Evolutionary conservation across 1,140 invertebrate species (phyloP).

Genomic region (Bicyclus anynana): DNA sequence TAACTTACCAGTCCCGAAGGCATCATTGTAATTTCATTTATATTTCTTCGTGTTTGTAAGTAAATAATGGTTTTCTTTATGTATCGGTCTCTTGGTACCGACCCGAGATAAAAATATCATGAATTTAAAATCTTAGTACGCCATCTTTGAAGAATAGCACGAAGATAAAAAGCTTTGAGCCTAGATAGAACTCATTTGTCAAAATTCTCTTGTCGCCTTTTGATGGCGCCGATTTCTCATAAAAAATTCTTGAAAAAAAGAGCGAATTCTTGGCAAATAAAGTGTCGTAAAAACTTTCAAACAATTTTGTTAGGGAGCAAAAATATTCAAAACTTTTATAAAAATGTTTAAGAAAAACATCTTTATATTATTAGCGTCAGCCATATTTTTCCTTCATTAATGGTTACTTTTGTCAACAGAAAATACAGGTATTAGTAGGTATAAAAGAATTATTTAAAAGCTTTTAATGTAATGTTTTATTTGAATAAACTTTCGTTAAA

Average conservation of each 20-base stretch:
- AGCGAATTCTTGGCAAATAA: conserved; percentile 25
- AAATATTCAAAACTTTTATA: not conserved
- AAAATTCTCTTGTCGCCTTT: conserved; percentile 17
- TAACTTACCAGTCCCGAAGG: not conserved
- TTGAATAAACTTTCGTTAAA: too few species aligned
- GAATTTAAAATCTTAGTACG: not conserved
- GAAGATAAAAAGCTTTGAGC: conserved; percentile 2
- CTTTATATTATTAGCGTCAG: not conserved
- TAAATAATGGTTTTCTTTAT: not conserved
- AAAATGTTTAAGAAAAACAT: not conserved
- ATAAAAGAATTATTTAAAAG: too few species aligned
- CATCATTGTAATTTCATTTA: not conserved
- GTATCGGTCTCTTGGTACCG: not conserved
- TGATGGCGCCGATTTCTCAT: conserved; percentile 21
- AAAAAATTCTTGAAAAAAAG: conserved; percentile 9
- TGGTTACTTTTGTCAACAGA: too few species aligned
- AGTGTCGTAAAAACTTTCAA: not conserved
- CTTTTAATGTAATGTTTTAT: too few species aligned
- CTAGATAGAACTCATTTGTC: conserved; percentile 26
- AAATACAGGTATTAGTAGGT: too few species aligned
- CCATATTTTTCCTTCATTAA: too few species aligned
- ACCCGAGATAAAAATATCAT: not conserved
- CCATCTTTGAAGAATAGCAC: not conserved
- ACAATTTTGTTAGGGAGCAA: not conserved
- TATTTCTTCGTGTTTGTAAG: not conserved